phyloP scores from a whole-genome alignment of 2,888 invertebrate genomes.

The Lochmaea crataegi region DNA sequence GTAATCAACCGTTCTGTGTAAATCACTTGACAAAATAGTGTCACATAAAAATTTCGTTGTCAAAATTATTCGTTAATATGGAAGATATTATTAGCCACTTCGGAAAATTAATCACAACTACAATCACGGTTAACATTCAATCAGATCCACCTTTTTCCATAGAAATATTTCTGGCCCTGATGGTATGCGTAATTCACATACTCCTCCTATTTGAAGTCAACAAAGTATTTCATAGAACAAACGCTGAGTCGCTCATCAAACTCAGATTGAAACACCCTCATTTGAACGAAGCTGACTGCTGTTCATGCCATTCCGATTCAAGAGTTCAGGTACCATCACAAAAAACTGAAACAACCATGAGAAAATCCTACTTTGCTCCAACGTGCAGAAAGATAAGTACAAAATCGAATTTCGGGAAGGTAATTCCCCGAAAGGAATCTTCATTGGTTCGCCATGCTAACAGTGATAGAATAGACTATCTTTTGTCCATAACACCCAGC shows the following conservation, averaged over 20 bases:
- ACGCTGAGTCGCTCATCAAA: conserved; percentile 47
- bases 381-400: conserved; percentile 39
- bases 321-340: conserved; percentile 43
- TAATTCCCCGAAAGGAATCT: conserved; percentile 34
- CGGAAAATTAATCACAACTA: conserved; percentile 53
- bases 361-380: conserved; percentile 39
- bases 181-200: conserved; percentile 54
- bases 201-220: conserved; percentile 55
- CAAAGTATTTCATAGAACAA: conserved; percentile 49
- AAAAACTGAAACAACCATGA: conserved; percentile 44
- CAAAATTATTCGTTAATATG: conserved; percentile 44
- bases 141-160: conserved; percentile 58
- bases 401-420: conserved; percentile 46
- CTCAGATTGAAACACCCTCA: conserved; percentile 44
- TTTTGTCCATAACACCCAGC: conserved; percentile 56
- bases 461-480: conserved; percentile 52
- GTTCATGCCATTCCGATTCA: background rate
- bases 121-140: conserved; percentile 55
- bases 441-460: conserved; percentile 42
- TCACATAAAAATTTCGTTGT: conserved; percentile 30
- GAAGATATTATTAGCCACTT: conserved; percentile 51
- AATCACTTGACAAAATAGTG: background rate
- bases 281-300: conserved; percentile 44
- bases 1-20: background rate
- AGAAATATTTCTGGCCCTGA: conserved; percentile 54